Evolutionary conservation across 2,113 vertebrate species (phyloP).

Genomic region (Lasiurus cinereus): DNA sequence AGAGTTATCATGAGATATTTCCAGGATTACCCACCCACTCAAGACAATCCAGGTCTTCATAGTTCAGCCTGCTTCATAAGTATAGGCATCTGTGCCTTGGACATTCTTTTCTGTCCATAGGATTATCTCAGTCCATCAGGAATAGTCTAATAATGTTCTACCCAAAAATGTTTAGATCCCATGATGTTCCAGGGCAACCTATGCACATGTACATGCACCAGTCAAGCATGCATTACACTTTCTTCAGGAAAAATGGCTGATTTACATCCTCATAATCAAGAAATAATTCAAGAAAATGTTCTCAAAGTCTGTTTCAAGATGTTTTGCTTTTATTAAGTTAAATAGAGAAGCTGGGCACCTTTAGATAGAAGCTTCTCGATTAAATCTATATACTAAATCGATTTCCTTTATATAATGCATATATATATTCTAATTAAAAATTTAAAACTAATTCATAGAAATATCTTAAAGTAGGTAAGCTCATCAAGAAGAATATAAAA

Average conservation of each 20-base stretch:
- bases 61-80: neutral
- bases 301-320: constrained; percentile 3
- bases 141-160: neutral
- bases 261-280: neutral
- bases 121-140: neutral
- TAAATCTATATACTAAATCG: neutral
- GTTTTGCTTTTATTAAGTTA: neutral
- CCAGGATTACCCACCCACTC: neutral
- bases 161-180: neutral
- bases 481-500: neutral
- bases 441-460: neutral
- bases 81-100: neutral
- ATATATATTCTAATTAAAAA: neutral
- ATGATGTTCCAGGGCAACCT: neutral
- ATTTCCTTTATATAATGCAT: neutral
- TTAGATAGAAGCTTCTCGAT: neutral
- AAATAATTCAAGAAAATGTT: neutral
- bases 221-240: neutral
- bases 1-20: neutral
- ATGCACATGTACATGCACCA: neutral
- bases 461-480: neutral
- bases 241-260: neutral
- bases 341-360: neutral
- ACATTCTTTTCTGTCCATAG: neutral
- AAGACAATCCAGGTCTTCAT: neutral